These are phyloP conservation scores for Athalia rosae DNA, from an alignment of 2,888 invertebrate species.

Conservation along the genomic window DNA sequence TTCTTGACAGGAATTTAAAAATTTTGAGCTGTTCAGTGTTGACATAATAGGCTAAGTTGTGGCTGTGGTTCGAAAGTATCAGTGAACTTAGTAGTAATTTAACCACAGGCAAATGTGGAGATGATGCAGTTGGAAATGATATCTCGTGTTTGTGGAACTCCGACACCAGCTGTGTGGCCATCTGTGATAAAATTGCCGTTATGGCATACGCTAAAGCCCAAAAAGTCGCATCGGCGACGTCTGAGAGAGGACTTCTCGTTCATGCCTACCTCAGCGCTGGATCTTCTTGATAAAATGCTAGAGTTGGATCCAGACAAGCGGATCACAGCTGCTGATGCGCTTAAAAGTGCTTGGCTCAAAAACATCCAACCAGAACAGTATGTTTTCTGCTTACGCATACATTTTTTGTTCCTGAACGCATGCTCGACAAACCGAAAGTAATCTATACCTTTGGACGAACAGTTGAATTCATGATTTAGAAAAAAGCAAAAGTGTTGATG, in stretches of 20 bases:
- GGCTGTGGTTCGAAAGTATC: background rate
- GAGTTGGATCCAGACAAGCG: slow-evolving; percentile 95
- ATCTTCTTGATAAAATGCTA: slow-evolving; percentile 95
- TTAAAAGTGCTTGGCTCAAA: slow-evolving; percentile 94
- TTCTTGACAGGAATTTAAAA: background rate
- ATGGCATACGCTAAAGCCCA: slow-evolving; percentile 93
- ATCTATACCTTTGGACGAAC: too few relatives aligned
- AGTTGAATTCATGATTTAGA: too few relatives aligned
- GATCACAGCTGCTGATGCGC: slow-evolving; percentile 95
- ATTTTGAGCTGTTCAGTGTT: background rate
- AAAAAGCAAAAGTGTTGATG: too few relatives aligned
- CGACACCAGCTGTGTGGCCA: slow-evolving; percentile 97
- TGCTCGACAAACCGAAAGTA: background rate
- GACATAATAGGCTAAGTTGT: background rate
- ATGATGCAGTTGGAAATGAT: slow-evolving; percentile 96
- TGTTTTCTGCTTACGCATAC: slow-evolving; percentile 70
- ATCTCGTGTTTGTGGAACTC: slow-evolving; percentile 95
- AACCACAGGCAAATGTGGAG: slow-evolving; percentile 88
- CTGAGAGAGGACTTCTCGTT: slow-evolving; percentile 95
- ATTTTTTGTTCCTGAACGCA: background rate
- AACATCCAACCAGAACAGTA: slow-evolving; percentile 93
- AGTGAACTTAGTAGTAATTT: background rate
- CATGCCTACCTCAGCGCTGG: slow-evolving; percentile 91
- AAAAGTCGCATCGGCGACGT: slow-evolving; percentile 90
- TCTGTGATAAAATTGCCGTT: slow-evolving; percentile 94